Conservation (phyloP, 2,888 invertebrate genomes). For the Thumatha senex region DNA sequence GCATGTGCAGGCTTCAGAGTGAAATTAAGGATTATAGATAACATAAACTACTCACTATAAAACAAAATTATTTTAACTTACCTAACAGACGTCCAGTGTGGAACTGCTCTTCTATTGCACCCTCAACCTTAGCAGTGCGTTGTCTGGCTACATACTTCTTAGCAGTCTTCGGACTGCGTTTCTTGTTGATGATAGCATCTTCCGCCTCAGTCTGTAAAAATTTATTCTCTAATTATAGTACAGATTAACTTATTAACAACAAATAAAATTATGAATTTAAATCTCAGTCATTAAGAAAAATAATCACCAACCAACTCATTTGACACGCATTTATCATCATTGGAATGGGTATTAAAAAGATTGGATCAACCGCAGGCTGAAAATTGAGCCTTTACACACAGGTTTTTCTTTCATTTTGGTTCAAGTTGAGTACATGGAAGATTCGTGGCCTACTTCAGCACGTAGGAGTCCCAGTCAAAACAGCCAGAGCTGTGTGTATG, state of each 20-base stretch:
- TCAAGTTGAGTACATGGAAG: too few species aligned
- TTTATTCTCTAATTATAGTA: background rate
- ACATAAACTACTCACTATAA: background rate
- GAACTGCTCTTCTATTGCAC: conserved; percentile 97
- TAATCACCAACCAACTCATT: conserved; percentile 65
- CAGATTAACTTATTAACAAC: background rate
- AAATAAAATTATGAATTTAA: background rate
- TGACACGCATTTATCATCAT: conserved; percentile 83
- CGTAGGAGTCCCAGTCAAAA: too few species aligned
- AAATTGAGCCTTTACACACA: too few species aligned
- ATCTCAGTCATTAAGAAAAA: conserved; percentile 42
- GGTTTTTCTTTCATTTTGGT: too few species aligned
- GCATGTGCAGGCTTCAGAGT: too few species aligned
- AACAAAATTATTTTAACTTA: conserved; percentile 63
- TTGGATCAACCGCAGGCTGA: too few species aligned
- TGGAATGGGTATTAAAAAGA: too few species aligned
- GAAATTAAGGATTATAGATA: too few species aligned
- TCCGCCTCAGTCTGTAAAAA: conserved; percentile 92
- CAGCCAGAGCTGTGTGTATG: too few species aligned
- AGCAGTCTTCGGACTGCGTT: conserved; percentile 95
- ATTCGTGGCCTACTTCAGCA: too few species aligned
- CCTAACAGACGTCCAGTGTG: conserved; percentile 97
- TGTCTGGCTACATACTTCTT: conserved; percentile 97
- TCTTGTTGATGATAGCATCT: conserved; percentile 96
- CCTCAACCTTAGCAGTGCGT: conserved; percentile 96